Evolutionary conservation across 30 jellyfish, hydroid and myxozoan species (phyloP), one percentile per base, ranked within the genome.

Genomic region (Mastigias papua): DNA sequence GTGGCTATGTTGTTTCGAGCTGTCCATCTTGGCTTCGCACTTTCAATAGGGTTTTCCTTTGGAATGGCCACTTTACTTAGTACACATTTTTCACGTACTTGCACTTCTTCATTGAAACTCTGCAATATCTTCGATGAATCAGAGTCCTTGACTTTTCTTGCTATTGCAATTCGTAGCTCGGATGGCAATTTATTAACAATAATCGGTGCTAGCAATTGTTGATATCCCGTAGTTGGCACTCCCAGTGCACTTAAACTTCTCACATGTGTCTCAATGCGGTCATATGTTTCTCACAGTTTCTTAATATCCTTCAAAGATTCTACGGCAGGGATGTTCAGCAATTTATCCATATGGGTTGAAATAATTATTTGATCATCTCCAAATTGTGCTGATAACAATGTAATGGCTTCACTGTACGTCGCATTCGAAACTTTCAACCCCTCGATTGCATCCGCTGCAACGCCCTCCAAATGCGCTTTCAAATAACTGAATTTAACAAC

Each of bases 231-330:
- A 1, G 70, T 10, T 1, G 46, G 20, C 29, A 46, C 5, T 6
- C 86, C 86, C 1, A 74, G 8, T 26, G 49, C 86, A 2, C 17
- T 19, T 67, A 74, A 46, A 74, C 86, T 74, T 5, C 73, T 74
- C 22, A 50, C 86, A 48, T 4, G 22, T 35, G 48, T 16, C 26
- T 74, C 86, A 11, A 28, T 35, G 17, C 21, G 13, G 73, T 74
- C 86, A 33, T 74, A 74, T 63, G 29, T 23, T 1, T 50, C 32
- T 7, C 88, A 10, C 77, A 49, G 33, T 2, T 16, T 76, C 15
- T 30, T 23, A 2, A 17, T 29, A 50, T 54, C 76, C 2, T 25
- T 30, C 63, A 23, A 6, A 1, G 61, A 23, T 19, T 27, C 7
- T 1, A 76, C 62, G 1, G 61, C 64, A 4, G 76, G 62, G 9